A percentile compares a stretch with the other conserved stretches of the same genome.
These are phyloP conservation scores for Pseudochirops cupreus DNA, from an alignment of 2,797 vertebrate genomes.

Conservation along the genomic window DNA sequence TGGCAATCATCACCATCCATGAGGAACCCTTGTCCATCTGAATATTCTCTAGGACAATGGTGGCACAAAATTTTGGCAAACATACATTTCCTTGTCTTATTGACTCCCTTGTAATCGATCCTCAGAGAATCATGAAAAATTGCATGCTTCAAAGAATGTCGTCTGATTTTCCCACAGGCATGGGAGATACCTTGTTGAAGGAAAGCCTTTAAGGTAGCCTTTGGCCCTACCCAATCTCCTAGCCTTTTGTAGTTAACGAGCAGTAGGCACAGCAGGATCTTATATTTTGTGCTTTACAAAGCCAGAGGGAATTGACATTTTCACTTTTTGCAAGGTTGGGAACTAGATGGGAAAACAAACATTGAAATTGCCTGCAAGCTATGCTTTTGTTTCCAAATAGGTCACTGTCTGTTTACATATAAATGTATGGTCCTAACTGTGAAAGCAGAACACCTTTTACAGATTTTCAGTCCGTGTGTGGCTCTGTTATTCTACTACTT, in stretches of 20 bases:
- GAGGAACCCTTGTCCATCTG: not conserved
- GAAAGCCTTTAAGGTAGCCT: not conserved
- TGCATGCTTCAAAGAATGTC: not conserved
- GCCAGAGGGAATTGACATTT: not conserved
- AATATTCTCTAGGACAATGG: not conserved
- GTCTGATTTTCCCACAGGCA: not conserved
- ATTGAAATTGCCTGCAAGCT: conserved; percentile 19
- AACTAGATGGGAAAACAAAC: conserved; percentile 11
- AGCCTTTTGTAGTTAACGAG: not conserved
- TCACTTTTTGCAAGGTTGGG: conserved; percentile 18
- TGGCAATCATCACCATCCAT: not conserved
- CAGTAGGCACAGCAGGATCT: not conserved
- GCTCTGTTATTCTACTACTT: not conserved
- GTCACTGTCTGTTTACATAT: not conserved
- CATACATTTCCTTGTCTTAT: not conserved
- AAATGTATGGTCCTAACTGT: not conserved
- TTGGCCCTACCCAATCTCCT: not conserved
- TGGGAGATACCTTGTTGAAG: not conserved
- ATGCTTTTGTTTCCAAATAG: conserved; percentile 24
- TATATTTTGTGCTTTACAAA: conserved; percentile 13
- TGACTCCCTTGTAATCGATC: not conserved
- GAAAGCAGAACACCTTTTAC: not conserved
- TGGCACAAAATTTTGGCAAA: not conserved
- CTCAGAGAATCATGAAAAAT: not conserved
- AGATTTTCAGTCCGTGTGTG: not conserved